Percentiles rank a stretch among this genome's conserved stretches.
These are phyloP conservation scores for Strigops habroptila DNA, from an alignment of 2,113 vertebrate species.

Conservation along the genomic window DNA sequence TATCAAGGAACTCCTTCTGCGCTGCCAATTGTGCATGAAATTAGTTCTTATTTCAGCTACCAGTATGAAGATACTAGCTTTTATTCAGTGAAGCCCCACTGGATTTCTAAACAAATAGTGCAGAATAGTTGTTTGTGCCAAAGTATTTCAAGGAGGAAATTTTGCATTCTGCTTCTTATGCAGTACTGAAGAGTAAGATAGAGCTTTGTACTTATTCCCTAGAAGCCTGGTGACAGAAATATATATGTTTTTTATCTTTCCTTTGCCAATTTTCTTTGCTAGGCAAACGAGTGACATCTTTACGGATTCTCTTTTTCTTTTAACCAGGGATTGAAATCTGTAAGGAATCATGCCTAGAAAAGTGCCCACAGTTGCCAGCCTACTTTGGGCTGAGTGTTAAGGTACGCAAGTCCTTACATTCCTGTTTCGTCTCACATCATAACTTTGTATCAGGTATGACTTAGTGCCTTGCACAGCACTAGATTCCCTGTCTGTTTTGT, in stretches of 20 bases:
- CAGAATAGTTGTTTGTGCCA: slow-evolving; percentile 19
- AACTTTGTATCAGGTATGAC: neutral
- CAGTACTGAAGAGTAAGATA: neutral
- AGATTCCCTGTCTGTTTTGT: neutral
- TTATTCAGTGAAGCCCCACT: slow-evolving; percentile 54
- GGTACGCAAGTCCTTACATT: neutral
- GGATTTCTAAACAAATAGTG: slow-evolving; percentile 67
- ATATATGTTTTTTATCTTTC: slow-evolving; percentile 22
- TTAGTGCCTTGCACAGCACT: neutral
- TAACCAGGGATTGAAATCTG: neutral
- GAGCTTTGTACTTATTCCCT: slow-evolving; percentile 38
- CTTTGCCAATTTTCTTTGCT: slow-evolving; percentile 26
- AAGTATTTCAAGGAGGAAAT: slow-evolving; percentile 57
- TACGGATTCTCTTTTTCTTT: neutral
- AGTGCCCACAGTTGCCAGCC: neutral
- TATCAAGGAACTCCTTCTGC: slow-evolving; percentile 65
- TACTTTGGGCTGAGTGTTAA: neutral
- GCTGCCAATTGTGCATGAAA: slow-evolving; percentile 74
- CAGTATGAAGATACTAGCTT: slow-evolving; percentile 52
- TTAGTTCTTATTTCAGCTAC: slow-evolving; percentile 70
- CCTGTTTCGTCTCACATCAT: neutral
- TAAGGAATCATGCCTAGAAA: neutral
- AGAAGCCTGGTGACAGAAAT: slow-evolving; percentile 28
- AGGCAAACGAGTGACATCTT: neutral
- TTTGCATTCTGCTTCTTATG: slow-evolving; percentile 45